Evolutionary conservation across 2,113 vertebrate genomes (phyloP), one percentile per base, ranked within the genome.

Genomic region (Tyrannus savana): DNA sequence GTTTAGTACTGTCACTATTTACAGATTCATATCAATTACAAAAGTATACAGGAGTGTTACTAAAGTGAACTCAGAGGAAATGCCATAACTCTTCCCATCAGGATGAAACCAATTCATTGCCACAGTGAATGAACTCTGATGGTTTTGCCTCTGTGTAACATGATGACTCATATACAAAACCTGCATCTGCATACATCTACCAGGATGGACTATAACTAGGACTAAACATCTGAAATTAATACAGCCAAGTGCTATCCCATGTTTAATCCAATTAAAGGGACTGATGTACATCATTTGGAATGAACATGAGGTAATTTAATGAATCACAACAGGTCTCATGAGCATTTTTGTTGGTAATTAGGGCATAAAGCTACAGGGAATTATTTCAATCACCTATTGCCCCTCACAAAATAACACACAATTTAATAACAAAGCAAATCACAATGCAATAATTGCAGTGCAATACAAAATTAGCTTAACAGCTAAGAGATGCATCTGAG

Each of bases 371-470:
- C 84, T 66, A 62, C 41, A 80, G 37, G 84, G 71, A 76, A 89
- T 49, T 8, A 87, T 87, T 92, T 96, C 87, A 52, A 24, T 68
- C 93, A 81, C 47, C 46, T 74, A 73, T 37, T 84, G 71, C 39
- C 78, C 58, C 89, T 73, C 50, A 60, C n/a, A 62, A 55, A 84
- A 81, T 50, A 90, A 69, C 50, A 42, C 41, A 21, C 35, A 73
- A 95, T 89, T 95, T 82, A 85, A 80, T 76, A 94, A 73, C 59
- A 85, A 91, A 91, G 63, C 52, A 92, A 93, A 80, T 14, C 66
- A 81, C 42, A 41, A 82, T 10, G 31, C 30, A 53, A 24, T 66
- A 84, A 90, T 41, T 39, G 42, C 52, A 81, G 39, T 0, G 2
- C n/a, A 78, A 85, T 42, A 73, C 5, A 2, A 91, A 87, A 30